Percentiles rank a stretch among this genome's conserved stretches.
Conservation (phyloP, 92 coral and sea anemone genomes). For the Desmophyllum pertusum region DNA sequence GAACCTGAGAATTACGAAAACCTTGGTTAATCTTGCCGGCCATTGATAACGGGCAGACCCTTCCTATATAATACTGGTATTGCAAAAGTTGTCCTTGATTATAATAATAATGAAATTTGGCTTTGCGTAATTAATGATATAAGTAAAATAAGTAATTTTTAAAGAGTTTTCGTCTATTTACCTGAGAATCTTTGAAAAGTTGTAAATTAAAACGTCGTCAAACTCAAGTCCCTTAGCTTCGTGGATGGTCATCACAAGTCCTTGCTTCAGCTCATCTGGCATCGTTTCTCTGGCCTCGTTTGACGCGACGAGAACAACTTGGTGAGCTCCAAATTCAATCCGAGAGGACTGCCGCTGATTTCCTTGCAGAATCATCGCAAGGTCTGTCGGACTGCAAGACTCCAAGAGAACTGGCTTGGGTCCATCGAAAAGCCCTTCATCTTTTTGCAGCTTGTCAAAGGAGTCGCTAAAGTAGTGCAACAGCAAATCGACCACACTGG, state of each 20-base stretch:
- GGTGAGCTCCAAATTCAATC: slow-evolving; percentile 97
- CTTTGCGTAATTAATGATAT: too few relatives aligned
- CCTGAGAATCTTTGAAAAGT: slow-evolving; percentile 96
- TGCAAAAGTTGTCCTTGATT: too few relatives aligned
- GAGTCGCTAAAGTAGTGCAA: slow-evolving; percentile 87
- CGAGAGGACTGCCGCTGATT: slow-evolving; percentile 83
- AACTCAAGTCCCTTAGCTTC: slow-evolving; percentile 96
- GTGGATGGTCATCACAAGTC: slow-evolving; percentile 86
- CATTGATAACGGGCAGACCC: too few relatives aligned
- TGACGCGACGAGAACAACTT: slow-evolving; percentile 86
- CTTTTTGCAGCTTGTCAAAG: slow-evolving; percentile 82
- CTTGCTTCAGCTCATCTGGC: slow-evolving; percentile 91
- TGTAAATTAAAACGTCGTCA: slow-evolving; percentile 92
- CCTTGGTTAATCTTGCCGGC: too few relatives aligned
- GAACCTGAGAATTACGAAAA: too few relatives aligned
- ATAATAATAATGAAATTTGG: too few relatives aligned
- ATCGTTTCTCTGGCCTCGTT: slow-evolving; percentile 83
- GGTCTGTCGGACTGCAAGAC: slow-evolving; percentile 88
- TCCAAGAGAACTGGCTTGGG: slow-evolving; percentile 94
- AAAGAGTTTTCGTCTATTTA: background rate
- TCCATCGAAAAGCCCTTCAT: slow-evolving; percentile 86
- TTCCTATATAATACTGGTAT: too few relatives aligned
- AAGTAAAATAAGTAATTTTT: too few relatives aligned
- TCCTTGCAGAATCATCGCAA: slow-evolving; percentile 93
- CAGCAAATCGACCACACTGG: slow-evolving; percentile 80